Evolutionary conservation across 2,113 vertebrate species (phyloP).

Genomic region (Tenrec ecaudatus): DNA sequence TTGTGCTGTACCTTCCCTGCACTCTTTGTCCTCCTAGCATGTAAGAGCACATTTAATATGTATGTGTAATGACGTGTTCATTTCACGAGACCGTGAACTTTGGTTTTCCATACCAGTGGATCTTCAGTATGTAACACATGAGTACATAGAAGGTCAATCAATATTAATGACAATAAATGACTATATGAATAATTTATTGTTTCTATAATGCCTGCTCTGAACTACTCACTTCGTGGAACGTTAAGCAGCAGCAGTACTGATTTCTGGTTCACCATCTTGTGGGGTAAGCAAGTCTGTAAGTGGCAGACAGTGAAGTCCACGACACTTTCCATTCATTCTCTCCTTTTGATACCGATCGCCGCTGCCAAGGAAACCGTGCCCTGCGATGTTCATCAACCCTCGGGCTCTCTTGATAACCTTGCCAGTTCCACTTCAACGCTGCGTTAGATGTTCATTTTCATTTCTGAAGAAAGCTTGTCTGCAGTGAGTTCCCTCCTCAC

Average conservation of each 20-base stretch:
- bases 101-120: too few relatives aligned
- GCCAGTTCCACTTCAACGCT: constrained; percentile 65
- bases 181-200: neutral
- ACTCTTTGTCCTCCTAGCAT: neutral
- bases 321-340: neutral
- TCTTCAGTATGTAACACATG: too few relatives aligned
- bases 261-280: neutral
- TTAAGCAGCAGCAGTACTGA: neutral
- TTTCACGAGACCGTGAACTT: too few relatives aligned
- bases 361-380: neutral
- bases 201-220: constrained; percentile 7
- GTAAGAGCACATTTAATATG: neutral
- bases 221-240: neutral
- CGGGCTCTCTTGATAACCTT: neutral
- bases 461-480: constrained; percentile 10
- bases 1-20: neutral
- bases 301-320: neutral
- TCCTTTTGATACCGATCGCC: neutral
- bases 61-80: too few relatives aligned
- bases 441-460: constrained; percentile 60
- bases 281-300: neutral
- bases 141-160: neutral
- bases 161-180: neutral
- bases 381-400: neutral
- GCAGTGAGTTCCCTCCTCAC: neutral